phyloP scores from a whole-genome alignment of 2,888 invertebrate genomes.

The Diaprepes abbreviatus region DNA sequence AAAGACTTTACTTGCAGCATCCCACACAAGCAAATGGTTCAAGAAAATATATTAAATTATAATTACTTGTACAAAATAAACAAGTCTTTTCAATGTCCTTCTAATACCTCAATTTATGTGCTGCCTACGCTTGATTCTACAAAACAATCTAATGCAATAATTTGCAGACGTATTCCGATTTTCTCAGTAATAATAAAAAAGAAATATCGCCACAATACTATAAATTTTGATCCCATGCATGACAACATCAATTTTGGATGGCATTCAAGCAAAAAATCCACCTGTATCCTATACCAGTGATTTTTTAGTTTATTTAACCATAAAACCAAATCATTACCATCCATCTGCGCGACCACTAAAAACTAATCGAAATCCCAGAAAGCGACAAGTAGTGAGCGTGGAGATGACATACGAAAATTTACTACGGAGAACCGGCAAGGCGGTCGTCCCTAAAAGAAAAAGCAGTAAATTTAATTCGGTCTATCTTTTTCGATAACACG shows the following conservation, averaged over 20 bases:
- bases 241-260: conserved; percentile 39
- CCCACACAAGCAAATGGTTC: too few relatives aligned
- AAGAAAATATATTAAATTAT: too few relatives aligned
- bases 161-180: too few relatives aligned
- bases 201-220: background rate
- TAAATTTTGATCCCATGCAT: conserved; percentile 34
- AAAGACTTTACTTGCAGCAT: too few relatives aligned
- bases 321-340: conserved; percentile 48
- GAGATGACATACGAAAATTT: conserved; percentile 49
- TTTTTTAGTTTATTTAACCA: conserved; percentile 50
- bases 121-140: too few relatives aligned
- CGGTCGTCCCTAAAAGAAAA: conserved; percentile 35
- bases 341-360: conserved; percentile 48
- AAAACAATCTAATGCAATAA: too few relatives aligned
- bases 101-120: too few relatives aligned
- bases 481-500: conserved; percentile 47
- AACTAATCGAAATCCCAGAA: conserved; percentile 50
- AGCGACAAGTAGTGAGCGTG: conserved; percentile 46
- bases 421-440: conserved; percentile 33
- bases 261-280: conserved; percentile 48
- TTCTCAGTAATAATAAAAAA: background rate
- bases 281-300: conserved; percentile 46
- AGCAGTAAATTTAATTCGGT: conserved; percentile 47
- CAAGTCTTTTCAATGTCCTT: too few relatives aligned
- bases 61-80: too few relatives aligned